Evolutionary conservation across 2,888 invertebrate genomes (phyloP).

Genomic region (Odontocolon sp.): DNA sequence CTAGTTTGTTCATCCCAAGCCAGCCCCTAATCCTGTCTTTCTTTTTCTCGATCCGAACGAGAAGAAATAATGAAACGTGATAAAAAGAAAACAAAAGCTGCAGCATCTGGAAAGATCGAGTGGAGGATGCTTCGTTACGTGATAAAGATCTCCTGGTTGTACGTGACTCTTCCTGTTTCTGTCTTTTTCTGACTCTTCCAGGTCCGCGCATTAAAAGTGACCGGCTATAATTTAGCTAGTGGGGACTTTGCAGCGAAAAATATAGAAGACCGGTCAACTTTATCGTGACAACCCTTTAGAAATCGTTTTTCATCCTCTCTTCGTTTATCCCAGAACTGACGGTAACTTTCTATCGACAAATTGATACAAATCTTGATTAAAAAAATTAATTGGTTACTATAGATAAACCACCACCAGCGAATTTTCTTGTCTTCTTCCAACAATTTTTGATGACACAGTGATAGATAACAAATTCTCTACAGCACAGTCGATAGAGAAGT

Average conservation of each 20-base stretch:
- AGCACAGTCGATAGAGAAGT: background rate
- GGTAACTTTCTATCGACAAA: constrained; percentile 20
- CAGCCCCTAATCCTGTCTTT: constrained; percentile 24
- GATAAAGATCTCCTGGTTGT: constrained; percentile 57
- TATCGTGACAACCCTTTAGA: too few species aligned
- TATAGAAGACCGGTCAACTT: too few species aligned
- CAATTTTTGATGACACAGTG: background rate
- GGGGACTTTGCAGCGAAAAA: too few species aligned
- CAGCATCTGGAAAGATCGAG: constrained; percentile 58
- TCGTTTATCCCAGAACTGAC: background rate
- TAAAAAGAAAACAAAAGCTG: constrained; percentile 39
- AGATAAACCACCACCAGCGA: background rate
- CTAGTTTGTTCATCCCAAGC: too few species aligned
- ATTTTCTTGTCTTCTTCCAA: background rate
- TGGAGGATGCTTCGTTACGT: constrained; percentile 57
- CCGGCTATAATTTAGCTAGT: too few species aligned
- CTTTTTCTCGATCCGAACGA: constrained; percentile 19
- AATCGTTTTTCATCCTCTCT: too few species aligned
- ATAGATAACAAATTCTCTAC: too few species aligned
- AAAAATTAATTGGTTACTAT: constrained; percentile 40
- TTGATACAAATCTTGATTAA: constrained; percentile 51
- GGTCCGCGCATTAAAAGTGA: too few species aligned
- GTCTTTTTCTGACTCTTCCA: constrained; percentile 5
- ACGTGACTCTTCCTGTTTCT: constrained; percentile 45
- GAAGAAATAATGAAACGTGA: constrained; percentile 57